phyloP scores from a whole-genome alignment of 2,797 vertebrate species.

The Tympanoctomys barrerae region DNA sequence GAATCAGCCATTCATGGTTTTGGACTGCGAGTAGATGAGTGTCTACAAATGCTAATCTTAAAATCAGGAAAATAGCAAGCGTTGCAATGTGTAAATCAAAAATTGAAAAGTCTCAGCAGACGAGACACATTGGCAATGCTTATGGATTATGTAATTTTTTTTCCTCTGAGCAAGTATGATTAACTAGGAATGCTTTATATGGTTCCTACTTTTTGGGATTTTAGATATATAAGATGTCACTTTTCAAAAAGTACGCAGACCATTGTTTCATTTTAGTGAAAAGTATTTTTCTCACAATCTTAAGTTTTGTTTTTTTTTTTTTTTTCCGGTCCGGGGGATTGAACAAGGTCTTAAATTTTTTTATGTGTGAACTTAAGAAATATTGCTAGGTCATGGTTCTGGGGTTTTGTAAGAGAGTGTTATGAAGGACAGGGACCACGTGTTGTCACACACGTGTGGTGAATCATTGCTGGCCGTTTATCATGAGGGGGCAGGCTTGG shows the following conservation, averaged over 20 bases:
- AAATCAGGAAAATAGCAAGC: not conserved
- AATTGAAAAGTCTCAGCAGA: not conserved
- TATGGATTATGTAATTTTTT: not conserved
- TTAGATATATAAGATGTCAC: not conserved
- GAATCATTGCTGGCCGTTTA: not conserved
- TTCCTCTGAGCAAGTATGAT: not conserved
- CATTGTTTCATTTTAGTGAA: constrained; percentile 54
- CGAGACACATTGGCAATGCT: constrained; percentile 15
- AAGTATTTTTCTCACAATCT: constrained; percentile 34
- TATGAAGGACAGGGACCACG: not conserved
- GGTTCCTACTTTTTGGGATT: constrained; percentile 34
- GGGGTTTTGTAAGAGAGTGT: not conserved
- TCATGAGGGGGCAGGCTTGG: not conserved
- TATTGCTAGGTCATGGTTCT: not conserved
- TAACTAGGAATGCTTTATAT: constrained; percentile 15
- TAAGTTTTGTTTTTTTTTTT: not conserved
- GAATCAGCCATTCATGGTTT: not conserved
- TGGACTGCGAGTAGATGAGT: not conserved
- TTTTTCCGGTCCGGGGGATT: too few species aligned
- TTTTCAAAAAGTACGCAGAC: not conserved
- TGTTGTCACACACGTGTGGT: not conserved
- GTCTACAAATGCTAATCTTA: constrained; percentile 8
- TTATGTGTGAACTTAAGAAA: not conserved
- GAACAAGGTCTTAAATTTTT: constrained; percentile 41
- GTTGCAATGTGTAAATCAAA: not conserved